Conservation (phyloP, 2,888 invertebrate genomes). For the Epicampocera succincta region DNA sequence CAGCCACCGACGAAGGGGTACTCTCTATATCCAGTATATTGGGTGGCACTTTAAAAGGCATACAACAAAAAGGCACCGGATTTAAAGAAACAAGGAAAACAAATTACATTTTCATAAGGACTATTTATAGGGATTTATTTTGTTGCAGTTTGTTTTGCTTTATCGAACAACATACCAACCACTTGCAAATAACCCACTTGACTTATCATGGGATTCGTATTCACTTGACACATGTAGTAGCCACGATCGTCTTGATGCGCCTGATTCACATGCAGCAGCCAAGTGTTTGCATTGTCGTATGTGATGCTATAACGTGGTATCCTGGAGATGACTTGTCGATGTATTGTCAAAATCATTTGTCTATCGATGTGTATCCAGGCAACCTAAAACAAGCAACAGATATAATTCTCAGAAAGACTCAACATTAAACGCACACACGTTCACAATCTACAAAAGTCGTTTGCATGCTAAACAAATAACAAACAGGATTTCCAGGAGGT, state of each 20-base stretch:
- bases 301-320: constrained; percentile 95
- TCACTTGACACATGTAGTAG: constrained; percentile 85
- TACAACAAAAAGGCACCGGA: neutral
- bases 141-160: too few species aligned
- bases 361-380: constrained; percentile 97
- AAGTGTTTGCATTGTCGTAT: constrained; percentile 95
- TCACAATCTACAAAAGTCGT: neutral
- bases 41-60: constrained; percentile 88
- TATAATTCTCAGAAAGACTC: neutral
- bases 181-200: constrained; percentile 96
- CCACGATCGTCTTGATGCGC: constrained; percentile 96
- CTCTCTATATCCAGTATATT: constrained; percentile 95
- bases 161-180: constrained; percentile 86
- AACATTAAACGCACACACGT: neutral
- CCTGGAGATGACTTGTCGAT: constrained; percentile 94
- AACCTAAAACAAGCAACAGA: constrained; percentile 84
- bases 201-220: constrained; percentile 97
- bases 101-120: constrained; percentile 5
- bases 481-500: neutral
- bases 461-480: constrained; percentile 12
- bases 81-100: constrained; percentile 19
- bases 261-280: constrained; percentile 94
- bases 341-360: constrained; percentile 96
- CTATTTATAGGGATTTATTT: constrained; percentile 32
- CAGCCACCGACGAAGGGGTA: constrained; percentile 94